Base-by-base conservation (phyloP, 2,797 vertebrate genomes). In the Telmatherina bonti region DNA sequence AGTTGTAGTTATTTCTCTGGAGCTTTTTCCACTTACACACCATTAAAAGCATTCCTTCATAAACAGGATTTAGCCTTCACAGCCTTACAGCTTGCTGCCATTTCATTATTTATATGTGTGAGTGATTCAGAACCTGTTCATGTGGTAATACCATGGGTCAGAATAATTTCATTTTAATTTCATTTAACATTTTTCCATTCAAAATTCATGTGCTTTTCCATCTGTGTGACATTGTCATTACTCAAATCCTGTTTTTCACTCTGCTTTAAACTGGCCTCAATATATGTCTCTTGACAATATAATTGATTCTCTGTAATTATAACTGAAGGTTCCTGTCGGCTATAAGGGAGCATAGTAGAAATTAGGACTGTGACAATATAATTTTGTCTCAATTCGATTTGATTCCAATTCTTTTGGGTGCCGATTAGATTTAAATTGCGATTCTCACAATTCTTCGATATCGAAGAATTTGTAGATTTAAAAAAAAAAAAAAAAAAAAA, bases 41-140 rank as follows among this genome's bases (percentile, higher is more conserved):
- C 56, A 69, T 33, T 75, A 4, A 61, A 72, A 71, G 78, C 62
- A 61, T 62, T 75, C 73, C 51, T 70, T 79, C 41, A 5, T 83
- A 91, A 95, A 94, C 94, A 93, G 93, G 93, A 94, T 94, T 94
- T 91, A 70, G 79, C 92, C 94, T 93, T 91, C 91, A 92, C 91
- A 93, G 64, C 79, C 81, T 89, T 88, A 88, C 81, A 93, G 92
- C 90, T 93, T 94, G 91, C 93, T 93, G 90, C 85, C 92, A 93
- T 94, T 90, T 67, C 90, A 91, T 94, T 86, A 90, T 93, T 91
- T 92, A 86, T 79, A 69, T 79, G 76, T 88, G 67, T 52, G 87
- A 83, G 66, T 94, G 88, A 93, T 93, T 90, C 85, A 82, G 60
- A 90, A 88, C 52, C 62, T 88, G 79, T 89, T 89, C 78, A 85